Percentiles rank a stretch among this genome's conserved stretches.
phyloP scores from a whole-genome alignment of 1,140 invertebrate genomes.

The Tribolium castaneum region DNA sequence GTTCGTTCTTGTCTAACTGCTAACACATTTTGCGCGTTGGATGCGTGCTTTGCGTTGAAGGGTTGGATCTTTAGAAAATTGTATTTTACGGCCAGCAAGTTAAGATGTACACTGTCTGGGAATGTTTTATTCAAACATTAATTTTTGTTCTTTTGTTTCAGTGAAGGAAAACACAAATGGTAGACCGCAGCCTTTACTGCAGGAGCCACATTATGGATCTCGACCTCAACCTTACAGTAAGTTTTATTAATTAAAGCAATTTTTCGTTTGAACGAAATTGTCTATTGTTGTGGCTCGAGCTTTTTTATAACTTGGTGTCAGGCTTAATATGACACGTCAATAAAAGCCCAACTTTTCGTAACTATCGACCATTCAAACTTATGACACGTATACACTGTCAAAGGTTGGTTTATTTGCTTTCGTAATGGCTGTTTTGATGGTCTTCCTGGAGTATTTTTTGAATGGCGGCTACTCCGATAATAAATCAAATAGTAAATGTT shows the following conservation, averaged over 20 bases:
- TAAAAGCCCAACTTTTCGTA: not conserved
- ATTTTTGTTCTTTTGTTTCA: slow-evolving; percentile 64
- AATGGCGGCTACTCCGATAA: not conserved
- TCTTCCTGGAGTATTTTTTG: not conserved
- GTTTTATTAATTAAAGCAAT: slow-evolving; percentile 60
- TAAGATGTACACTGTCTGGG: not conserved
- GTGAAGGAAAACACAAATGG: slow-evolving; percentile 70
- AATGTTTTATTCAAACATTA: not conserved
- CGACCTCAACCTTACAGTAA: slow-evolving; percentile 88
- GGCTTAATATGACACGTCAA: not conserved
- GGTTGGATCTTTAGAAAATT: not conserved
- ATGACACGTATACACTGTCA: not conserved
- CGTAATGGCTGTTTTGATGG: not conserved
- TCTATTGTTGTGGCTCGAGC: not conserved
- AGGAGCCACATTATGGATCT: slow-evolving; percentile 87
- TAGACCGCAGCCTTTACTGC: slow-evolving; percentile 80
- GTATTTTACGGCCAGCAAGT: not conserved
- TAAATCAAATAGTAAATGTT: not conserved
- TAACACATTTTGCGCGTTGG: not conserved
- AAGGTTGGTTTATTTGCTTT: not conserved
- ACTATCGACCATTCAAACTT: not conserved
- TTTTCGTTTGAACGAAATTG: not conserved
- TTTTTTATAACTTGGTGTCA: not conserved
- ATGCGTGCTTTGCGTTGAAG: not conserved
- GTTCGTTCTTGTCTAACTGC: not conserved